Base-by-base conservation (phyloP, 1,140 invertebrate genomes). In the Sminthurides bifidus region DNA sequence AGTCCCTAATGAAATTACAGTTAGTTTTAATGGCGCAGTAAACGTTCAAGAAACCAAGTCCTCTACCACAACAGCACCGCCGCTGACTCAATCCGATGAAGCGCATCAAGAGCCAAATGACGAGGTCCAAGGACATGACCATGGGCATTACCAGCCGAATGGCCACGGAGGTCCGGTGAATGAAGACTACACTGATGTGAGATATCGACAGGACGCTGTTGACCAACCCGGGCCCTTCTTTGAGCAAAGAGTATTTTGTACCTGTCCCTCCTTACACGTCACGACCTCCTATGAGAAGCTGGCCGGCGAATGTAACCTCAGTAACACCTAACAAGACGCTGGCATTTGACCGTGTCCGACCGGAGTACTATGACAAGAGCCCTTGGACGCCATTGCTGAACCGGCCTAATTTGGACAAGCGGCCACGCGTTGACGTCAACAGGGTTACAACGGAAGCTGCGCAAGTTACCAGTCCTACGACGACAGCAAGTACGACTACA, bases 391-490 rank as follows among this genome's bases (percentile, higher is more conserved):
- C 62, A 21, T 21, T 64, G 3, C 26, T 64, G 2, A 55, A 59
- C 38, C 50, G 61, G n/a, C 61, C 61, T 0, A 63, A 59, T 55
- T 33, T 63, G 26, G 61, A 63, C 30, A 63, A 63, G 29, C 29
- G 58, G 55, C 61, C 61, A 1, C 14, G 61, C 5, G 56, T 64
- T n/a, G 62, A 60, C 4, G 43, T 57, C 5, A 44, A 8, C 46
- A 8, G 33, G 33, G 17, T 12, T 37, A 12, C 12, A 37, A 37
- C 33, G 33, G 17, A 12, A 17, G 33, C 33, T 37, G 33, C 12
- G 33, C 33, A 37, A 37, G 33, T 12, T 37, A 37, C 10, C 17
- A 12, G 17, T 37, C 12, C 17, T 37, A 33, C n/a, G 26, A 23
- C 27, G 24, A 29, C 26, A 23, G 8, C 33, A 21, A 17, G 38